These are phyloP conservation scores for Pseudachorutes palmiensis DNA, from an alignment of 1,140 invertebrate species.

Conservation along the genomic window DNA sequence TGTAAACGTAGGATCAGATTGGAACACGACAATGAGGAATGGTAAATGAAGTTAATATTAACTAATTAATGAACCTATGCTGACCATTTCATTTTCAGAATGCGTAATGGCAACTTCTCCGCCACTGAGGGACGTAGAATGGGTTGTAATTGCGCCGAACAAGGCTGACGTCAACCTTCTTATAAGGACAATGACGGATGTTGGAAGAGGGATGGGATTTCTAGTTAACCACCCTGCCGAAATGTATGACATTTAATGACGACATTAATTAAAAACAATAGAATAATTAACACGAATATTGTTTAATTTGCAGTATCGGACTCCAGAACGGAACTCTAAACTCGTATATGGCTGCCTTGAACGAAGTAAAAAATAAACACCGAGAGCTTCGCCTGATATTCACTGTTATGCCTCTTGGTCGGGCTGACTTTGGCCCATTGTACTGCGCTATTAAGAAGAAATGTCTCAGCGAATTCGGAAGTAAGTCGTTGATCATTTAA, in stretches of 20 bases:
- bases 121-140: not conserved
- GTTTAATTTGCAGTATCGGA: not conserved
- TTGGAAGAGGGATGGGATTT: not conserved
- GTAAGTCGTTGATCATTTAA: too few relatives aligned
- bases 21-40: not conserved
- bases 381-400: slow-evolving; percentile 53
- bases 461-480: slow-evolving; percentile 56
- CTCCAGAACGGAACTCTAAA: not conserved
- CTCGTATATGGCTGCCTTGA: not conserved
- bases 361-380: not conserved
- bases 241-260: not conserved
- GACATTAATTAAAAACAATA: too few relatives aligned
- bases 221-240: not conserved
- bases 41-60: not conserved
- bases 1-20: too few relatives aligned
- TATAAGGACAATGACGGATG: not conserved
- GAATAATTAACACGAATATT: too few relatives aligned
- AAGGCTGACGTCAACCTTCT: not conserved
- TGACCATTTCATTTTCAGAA: not conserved
- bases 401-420: slow-evolving; percentile 57
- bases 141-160: not conserved
- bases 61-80: not conserved
- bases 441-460: slow-evolving; percentile 79
- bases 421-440: slow-evolving; percentile 57
- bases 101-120: not conserved